A percentile compares a stretch with the other conserved stretches of the same genome.
Conservation (phyloP, 2,797 vertebrate species). For the Podargus strigoides region DNA sequence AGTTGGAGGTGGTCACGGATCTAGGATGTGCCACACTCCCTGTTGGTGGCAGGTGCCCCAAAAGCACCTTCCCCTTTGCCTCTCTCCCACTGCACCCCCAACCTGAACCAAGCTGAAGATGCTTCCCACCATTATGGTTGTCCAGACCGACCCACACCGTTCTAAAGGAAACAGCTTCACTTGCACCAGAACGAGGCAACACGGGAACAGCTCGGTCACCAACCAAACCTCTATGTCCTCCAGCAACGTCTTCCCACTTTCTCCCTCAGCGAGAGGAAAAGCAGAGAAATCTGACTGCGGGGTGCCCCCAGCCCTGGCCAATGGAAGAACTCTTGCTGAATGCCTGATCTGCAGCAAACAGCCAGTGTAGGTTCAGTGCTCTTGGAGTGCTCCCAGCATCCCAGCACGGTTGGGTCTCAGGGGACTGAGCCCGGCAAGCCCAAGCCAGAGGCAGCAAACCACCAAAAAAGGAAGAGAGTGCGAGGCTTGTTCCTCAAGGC, state of each 20-base stretch:
- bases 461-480: background rate
- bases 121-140: background rate
- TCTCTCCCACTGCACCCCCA: background rate
- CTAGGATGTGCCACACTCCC: background rate
- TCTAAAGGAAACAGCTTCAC: background rate
- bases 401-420: background rate
- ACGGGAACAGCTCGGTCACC: background rate
- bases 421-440: background rate
- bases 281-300: background rate
- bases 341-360: background rate
- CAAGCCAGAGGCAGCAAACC: background rate
- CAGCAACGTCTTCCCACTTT: background rate
- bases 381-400: background rate
- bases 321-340: background rate
- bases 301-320: background rate
- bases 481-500: background rate
- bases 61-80: background rate
- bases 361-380: background rate
- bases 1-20: rapidly evolving
- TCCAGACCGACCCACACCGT: background rate
- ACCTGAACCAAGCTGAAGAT: background rate
- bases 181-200: rapidly evolving
- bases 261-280: background rate
- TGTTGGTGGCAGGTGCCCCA: background rate
- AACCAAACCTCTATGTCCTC: background rate